These are phyloP conservation scores for Amyelois transitella DNA, from an alignment of 1,140 invertebrate species.

Conservation along the genomic window DNA sequence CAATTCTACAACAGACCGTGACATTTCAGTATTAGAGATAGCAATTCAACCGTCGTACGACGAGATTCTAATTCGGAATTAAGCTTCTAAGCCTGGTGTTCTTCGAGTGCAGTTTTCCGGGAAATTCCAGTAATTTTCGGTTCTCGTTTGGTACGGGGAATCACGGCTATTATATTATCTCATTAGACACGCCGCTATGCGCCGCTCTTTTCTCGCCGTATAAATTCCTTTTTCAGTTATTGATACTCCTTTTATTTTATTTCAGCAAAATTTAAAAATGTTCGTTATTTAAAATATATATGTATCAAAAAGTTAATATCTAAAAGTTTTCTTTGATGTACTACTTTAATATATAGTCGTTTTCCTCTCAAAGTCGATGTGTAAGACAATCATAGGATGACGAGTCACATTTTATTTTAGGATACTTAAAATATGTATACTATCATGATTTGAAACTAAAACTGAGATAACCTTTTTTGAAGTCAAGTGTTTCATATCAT, in stretches of 20 bases:
- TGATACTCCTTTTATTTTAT: conserved; percentile 55
- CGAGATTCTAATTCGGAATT: background rate
- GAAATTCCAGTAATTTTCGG: conserved; percentile 70
- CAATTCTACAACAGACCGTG: background rate
- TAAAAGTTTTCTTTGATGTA: no score
- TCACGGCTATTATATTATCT: conserved; percentile 72
- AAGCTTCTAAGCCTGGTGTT: conserved; percentile 3
- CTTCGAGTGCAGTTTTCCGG: conserved; percentile 55
- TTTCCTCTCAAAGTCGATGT: no score
- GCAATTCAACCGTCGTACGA: background rate
- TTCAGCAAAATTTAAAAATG: conserved; percentile 12
- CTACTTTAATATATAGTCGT: no score
- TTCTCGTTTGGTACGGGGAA: conserved; percentile 51
- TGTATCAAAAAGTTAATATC: no score
- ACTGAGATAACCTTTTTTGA: no score
- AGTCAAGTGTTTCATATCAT: no score
- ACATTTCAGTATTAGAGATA: background rate
- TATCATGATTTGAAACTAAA: no score
- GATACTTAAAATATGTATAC: no score
- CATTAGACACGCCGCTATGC: conserved; percentile 64
- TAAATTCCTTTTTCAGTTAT: conserved; percentile 61
- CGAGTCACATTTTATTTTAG: no score
- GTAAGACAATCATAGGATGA: no score
- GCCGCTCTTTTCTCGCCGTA: conserved; percentile 58
- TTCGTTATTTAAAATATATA: conserved; percentile 1